phyloP scores from a whole-genome alignment of 2,797 vertebrate species.

The Graptemys geographica region DNA sequence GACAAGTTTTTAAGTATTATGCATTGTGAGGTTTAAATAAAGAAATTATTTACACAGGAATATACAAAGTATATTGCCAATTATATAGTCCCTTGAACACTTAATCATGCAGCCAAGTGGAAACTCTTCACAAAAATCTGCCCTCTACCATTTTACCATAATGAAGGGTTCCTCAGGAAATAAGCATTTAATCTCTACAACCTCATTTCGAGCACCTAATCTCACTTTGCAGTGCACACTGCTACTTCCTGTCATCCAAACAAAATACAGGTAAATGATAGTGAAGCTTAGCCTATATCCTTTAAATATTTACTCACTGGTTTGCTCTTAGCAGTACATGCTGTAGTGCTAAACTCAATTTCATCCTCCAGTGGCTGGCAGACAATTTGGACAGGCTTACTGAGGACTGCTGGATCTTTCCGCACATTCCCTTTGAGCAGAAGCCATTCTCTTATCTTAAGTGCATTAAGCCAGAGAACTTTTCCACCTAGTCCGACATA shows the following conservation, averaged over 20 bases:
- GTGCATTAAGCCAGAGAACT: constrained; percentile 48
- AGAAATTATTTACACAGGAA: constrained; percentile 71
- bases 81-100: constrained; percentile 56
- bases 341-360: constrained; percentile 72
- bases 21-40: constrained; percentile 61
- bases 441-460: constrained; percentile 62
- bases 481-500: constrained; percentile 1
- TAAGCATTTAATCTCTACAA: constrained; percentile 41
- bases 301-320: constrained; percentile 69
- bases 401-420: constrained; percentile 55
- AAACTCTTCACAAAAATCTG: constrained; percentile 62
- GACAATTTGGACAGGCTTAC: constrained; percentile 69
- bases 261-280: constrained; percentile 60
- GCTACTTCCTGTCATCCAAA: constrained; percentile 53
- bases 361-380: constrained; percentile 61
- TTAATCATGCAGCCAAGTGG: constrained; percentile 47
- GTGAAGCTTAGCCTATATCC: constrained; percentile 50
- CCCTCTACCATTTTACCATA: constrained; percentile 18
- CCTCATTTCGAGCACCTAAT: constrained; percentile 45
- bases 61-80: constrained; percentile 60
- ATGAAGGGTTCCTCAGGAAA: constrained; percentile 45
- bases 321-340: constrained; percentile 49
- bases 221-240: constrained; percentile 31
- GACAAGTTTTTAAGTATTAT: constrained; percentile 65
- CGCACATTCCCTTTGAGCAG: constrained; percentile 45